Evolutionary conservation across 2,888 invertebrate genomes (phyloP).

Genomic region (Ernsta delagoae): DNA sequence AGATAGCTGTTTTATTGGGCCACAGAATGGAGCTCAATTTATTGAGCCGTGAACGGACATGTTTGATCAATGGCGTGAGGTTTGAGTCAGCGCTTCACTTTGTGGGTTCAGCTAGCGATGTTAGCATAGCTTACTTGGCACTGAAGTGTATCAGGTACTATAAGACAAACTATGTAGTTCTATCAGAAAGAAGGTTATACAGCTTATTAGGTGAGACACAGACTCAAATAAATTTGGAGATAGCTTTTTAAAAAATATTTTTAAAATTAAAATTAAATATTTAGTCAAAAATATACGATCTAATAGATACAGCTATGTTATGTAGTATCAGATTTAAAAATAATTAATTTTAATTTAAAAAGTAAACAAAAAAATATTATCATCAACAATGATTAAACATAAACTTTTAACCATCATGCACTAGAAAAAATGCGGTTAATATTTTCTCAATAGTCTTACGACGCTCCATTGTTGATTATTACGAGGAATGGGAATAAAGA

Average conservation of each 20-base stretch:
- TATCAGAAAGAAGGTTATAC: no score
- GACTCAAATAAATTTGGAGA: no score
- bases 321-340: no score
- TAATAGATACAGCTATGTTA: no score
- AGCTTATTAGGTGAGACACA: no score
- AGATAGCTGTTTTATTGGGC: constrained; percentile 41
- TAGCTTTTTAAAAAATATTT: no score
- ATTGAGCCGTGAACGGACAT: constrained; percentile 28
- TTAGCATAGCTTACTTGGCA: constrained; percentile 15
- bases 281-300: no score
- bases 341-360: no score
- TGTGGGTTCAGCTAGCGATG: constrained; percentile 10
- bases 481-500: constrained; percentile 18
- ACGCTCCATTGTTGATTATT: constrained; percentile 18
- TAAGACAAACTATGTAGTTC: no score
- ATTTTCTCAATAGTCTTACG: constrained; percentile 26
- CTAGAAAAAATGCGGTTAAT: background rate
- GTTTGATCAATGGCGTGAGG: constrained; percentile 32
- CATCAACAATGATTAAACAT: no score
- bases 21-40: constrained; percentile 25
- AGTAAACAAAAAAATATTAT: no score
- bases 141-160: background rate
- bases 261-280: no score
- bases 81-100: constrained; percentile 8
- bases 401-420: background rate